Evolutionary conservation across 1,140 invertebrate species (phyloP), one percentile per base, ranked within the genome.

Genomic region (Ceratitis capitata): DNA sequence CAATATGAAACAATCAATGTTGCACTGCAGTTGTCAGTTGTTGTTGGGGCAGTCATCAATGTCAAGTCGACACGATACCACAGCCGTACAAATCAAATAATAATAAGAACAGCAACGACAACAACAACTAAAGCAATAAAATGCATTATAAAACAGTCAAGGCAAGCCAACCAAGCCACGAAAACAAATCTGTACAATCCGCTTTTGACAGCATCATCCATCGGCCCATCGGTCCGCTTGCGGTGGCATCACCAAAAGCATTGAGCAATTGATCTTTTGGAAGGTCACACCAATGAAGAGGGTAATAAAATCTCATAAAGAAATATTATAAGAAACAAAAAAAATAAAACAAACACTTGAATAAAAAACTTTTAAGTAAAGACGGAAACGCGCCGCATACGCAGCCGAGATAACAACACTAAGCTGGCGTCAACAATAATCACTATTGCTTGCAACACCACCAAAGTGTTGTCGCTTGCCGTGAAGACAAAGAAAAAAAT

Each of bases 41-140:
- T 74, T 42, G 64, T 74, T 74, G 64, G 64, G 85, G 87, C 87
- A 89, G 89, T 89, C 89, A 89, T 89, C 87, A 88, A 89, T 89
- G 89, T 89, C 89, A 90, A 86, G 61, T 84, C 84, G 82, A 86
- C 53, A 56, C 29, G 82, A 53, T 51, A 56, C 32, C 82, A 39
- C 23, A 82, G n/a, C n/a, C n/a, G n/a, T n/a, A 4, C 82, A 83
- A 53, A 56, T 56, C 29, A 56, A 53, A 83, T 49, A 39, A 78
- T 32, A 85, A 39, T 51, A 82, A 69, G 1, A 53, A 51, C 53
- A 49, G 16, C 56, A 74, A 26, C 29, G n/a, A 82, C 45, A 83
- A 29, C 56, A 83, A 74, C 78, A 64, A 58, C 78, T 83, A 83
- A 16, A 51, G 23, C 64, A n/a, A n/a, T n/a, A n/a, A n/a, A n/a